Percentiles rank a stretch among this genome's conserved stretches.
Conservation (phyloP, 2,888 invertebrate species). For the Drosophila rellima region DNA sequence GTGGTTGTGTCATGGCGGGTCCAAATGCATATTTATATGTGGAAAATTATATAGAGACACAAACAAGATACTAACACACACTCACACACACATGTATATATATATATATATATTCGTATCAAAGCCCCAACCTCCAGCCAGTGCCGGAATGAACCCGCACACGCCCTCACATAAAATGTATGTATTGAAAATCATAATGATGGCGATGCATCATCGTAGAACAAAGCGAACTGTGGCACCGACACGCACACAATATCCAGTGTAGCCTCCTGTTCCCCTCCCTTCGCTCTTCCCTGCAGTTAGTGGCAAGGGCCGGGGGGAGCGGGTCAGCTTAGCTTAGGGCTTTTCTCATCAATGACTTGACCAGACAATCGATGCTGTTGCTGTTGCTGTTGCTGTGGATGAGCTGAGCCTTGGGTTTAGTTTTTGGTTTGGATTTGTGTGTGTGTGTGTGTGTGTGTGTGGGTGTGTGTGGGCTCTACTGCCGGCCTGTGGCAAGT, state of each 20-base stretch:
- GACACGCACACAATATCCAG: slow-evolving; percentile 76
- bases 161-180: slow-evolving; percentile 9
- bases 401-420: slow-evolving; percentile 14
- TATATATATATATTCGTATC: slow-evolving; percentile 2
- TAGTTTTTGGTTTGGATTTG: slow-evolving; percentile 11
- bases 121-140: slow-evolving; percentile 14
- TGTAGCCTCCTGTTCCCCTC: slow-evolving; percentile 19
- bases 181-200: slow-evolving; percentile 79
- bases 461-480: neutral
- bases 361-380: slow-evolving; percentile 68
- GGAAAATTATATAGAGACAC: slow-evolving; percentile 79
- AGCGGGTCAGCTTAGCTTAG: too few species aligned
- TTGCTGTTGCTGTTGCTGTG: neutral
- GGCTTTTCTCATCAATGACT: slow-evolving; percentile 63
- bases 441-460: slow-evolving; percentile 1
- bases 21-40: slow-evolving; percentile 79
- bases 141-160: slow-evolving; percentile 16
- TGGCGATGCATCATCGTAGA: slow-evolving; percentile 80
- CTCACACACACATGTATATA: slow-evolving; percentile 3
- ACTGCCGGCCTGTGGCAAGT: slow-evolving; percentile 23
- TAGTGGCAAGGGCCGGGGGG: neutral
- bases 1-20: slow-evolving; percentile 36
- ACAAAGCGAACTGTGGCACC: slow-evolving; percentile 68
- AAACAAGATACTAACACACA: slow-evolving; percentile 38
- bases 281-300: neutral